Percentiles rank a stretch among this genome's conserved stretches.
phyloP scores from a whole-genome alignment of 2,797 vertebrate genomes.

The Acanthurus lineatus region DNA sequence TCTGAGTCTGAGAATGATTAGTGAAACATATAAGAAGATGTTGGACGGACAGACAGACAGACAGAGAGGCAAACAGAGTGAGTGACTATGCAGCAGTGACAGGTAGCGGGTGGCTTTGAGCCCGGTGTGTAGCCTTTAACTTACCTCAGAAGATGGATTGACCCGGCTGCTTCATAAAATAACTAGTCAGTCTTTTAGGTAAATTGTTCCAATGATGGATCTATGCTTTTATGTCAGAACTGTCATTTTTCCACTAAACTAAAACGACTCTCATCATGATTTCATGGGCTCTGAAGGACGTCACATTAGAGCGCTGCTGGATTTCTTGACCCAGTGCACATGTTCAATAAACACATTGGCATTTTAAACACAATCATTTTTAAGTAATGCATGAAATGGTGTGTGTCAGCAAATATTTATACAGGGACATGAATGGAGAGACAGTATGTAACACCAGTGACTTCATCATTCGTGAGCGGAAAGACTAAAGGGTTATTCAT shows the following conservation, averaged over 20 bases:
- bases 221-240: constrained; percentile 75
- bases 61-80: neutral
- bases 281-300: constrained; percentile 49
- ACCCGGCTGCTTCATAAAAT: constrained; percentile 71
- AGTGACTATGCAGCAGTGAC: constrained; percentile 43
- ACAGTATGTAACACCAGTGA: constrained; percentile 48
- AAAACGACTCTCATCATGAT: constrained; percentile 53
- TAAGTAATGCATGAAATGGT: constrained; percentile 56
- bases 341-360: constrained; percentile 69
- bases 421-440: constrained; percentile 46
- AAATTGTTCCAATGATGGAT: constrained; percentile 83
- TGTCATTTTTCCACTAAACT: constrained; percentile 75
- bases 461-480: constrained; percentile 67
- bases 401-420: constrained; percentile 74
- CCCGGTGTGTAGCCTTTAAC: constrained; percentile 60
- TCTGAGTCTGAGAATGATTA: constrained; percentile 33
- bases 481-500: constrained; percentile 54
- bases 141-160: constrained; percentile 84
- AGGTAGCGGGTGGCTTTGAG: constrained; percentile 45
- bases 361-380: constrained; percentile 70
- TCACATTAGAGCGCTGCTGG: constrained; percentile 35
- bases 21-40: constrained; percentile 39
- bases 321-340: constrained; percentile 39
- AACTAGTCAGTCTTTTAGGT: constrained; percentile 78
- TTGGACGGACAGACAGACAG: neutral